Percentiles rank a stretch among this genome's conserved stretches.
Conservation (phyloP, 1,140 invertebrate species). For the Drosophila parvula region DNA sequence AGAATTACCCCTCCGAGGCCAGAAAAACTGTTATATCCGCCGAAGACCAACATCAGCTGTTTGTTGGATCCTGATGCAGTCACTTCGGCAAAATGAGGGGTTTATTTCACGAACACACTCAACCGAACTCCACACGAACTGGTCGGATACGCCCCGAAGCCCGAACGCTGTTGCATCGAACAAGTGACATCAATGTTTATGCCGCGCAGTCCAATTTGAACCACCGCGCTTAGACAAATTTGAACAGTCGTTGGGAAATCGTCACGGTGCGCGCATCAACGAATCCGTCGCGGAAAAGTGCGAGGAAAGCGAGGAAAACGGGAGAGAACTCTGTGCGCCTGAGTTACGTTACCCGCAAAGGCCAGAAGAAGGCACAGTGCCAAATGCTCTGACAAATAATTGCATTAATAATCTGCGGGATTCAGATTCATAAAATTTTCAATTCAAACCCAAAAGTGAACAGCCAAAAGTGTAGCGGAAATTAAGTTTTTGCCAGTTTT, state of each 20-base stretch:
- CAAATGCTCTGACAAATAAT: conserved; percentile 60
- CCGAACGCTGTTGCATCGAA: conserved; percentile 1
- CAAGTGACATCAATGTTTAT: conserved; percentile 5
- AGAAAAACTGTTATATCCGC: conserved; percentile 11
- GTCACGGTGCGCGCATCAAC: conserved; percentile 76
- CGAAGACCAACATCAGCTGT: background rate
- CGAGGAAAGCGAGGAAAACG: conserved; percentile 48
- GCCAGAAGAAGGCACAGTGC: conserved; percentile 41
- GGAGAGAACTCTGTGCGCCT: conserved; percentile 54
- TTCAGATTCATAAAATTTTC: conserved; percentile 28
- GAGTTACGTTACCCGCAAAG: conserved; percentile 37
- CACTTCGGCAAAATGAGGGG: no score
- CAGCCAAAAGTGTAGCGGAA: conserved; percentile 21
- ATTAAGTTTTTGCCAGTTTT: conserved; percentile 50
- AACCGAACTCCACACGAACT: background rate
- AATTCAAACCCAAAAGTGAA: conserved; percentile 30
- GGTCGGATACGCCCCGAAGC: conserved; percentile 4
- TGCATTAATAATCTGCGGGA: conserved; percentile 26
- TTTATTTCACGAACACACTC: no score
- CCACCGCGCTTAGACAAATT: background rate
- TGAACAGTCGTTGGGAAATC: conserved; percentile 71
- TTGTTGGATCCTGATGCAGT: background rate
- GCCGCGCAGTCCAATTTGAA: background rate
- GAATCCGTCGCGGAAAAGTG: conserved; percentile 61
- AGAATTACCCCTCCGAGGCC: background rate